These are phyloP conservation scores for Nibea albiflora DNA, from an alignment of 2,113 vertebrate species.

Conservation along the genomic window DNA sequence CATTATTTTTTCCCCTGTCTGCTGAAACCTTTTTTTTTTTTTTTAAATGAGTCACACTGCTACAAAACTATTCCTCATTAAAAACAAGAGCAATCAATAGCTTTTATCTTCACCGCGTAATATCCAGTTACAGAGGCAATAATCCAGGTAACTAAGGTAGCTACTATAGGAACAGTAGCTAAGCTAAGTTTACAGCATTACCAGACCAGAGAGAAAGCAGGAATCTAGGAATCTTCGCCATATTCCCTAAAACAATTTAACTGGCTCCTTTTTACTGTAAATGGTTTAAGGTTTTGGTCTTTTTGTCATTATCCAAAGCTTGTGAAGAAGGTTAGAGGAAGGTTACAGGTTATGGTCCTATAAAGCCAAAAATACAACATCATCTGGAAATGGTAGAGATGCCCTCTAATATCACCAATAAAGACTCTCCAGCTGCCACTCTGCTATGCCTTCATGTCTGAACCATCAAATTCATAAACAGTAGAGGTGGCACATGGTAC, in stretches of 20 bases:
- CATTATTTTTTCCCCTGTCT: not conserved
- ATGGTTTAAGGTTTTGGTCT: not conserved
- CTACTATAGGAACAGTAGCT: not conserved
- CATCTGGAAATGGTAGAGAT: not conserved
- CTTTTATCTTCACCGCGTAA: not conserved
- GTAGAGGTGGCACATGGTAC: not conserved
- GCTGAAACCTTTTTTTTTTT: not conserved
- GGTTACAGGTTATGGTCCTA: not conserved
- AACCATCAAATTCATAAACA: not conserved
- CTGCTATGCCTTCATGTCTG: not conserved
- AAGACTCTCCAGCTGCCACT: not conserved
- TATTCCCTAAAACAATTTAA: not conserved
- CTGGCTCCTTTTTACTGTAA: not conserved
- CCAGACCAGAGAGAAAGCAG: not conserved
- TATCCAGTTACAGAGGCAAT: not conserved
- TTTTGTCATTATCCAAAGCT: not conserved
- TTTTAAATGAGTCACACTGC: constrained; percentile 9
- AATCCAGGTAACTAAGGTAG: not conserved
- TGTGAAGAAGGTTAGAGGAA: too few species aligned
- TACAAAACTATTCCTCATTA: not conserved
- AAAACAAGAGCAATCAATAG: not conserved
- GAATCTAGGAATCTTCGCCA: not conserved
- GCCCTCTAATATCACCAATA: not conserved
- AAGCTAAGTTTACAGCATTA: not conserved
- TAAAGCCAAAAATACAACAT: not conserved